phyloP scores from a whole-genome alignment of 2,113 vertebrate species.

The Tonatia bakeri region DNA sequence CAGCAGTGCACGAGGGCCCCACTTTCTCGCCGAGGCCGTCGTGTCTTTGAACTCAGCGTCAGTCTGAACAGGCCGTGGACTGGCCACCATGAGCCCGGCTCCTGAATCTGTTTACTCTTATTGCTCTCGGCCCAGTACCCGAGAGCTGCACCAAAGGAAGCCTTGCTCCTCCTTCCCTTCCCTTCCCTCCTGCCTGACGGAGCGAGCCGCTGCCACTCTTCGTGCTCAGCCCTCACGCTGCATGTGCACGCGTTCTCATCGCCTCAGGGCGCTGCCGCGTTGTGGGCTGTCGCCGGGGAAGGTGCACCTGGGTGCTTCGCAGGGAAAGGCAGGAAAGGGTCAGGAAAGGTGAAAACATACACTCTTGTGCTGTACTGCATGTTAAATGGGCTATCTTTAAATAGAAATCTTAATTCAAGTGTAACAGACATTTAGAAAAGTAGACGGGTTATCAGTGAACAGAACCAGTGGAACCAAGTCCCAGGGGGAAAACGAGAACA shows the following conservation, averaged over 20 bases:
- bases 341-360: not conserved
- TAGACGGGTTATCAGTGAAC: not conserved
- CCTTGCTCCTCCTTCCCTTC: not conserved
- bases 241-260: accelerated
- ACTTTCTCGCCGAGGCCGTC: not conserved
- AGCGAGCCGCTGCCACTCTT: not conserved
- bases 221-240: not conserved
- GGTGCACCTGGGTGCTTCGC: not conserved
- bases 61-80: not conserved
- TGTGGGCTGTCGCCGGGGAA: not conserved
- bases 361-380: not conserved
- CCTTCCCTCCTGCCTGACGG: not conserved
- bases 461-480: not conserved
- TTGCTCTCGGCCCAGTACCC: not conserved
- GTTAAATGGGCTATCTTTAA: not conserved
- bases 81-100: not conserved
- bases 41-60: not conserved
- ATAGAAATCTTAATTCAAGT: not conserved
- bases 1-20: not conserved
- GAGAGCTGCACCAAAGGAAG: not conserved
- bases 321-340: not conserved
- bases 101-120: not conserved
- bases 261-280: not conserved
- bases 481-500: not conserved
- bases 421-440: not conserved